Percentiles rank a stretch among this genome's conserved stretches.
phyloP scores from a whole-genome alignment of 2,888 invertebrate species.

The Tricholauxania praeusta region DNA sequence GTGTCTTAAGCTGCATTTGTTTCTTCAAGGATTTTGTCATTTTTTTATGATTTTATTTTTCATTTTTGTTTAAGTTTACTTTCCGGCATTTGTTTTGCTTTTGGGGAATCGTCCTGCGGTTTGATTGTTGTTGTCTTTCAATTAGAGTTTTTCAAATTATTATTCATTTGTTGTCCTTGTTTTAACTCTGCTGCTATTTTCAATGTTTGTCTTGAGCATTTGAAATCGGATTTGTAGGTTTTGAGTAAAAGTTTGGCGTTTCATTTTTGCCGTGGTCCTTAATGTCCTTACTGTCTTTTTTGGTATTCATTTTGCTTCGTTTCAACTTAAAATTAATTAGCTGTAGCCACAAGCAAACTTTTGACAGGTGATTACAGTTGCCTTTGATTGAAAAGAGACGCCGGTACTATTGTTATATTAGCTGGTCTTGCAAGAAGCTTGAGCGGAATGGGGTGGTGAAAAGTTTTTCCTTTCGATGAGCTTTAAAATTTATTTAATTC shows the following conservation, averaged over 20 bases:
- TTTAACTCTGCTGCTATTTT: no score
- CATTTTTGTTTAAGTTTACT: neutral
- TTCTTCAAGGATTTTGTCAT: no score
- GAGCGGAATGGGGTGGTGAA: neutral
- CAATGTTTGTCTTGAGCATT: neutral
- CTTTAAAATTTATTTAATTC: neutral
- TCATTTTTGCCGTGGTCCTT: no score
- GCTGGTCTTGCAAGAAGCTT: neutral
- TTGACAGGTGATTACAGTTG: conserved; percentile 46
- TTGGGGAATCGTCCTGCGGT: conserved; percentile 23
- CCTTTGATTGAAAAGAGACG: conserved; percentile 12
- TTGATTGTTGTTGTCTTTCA: conserved; percentile 27
- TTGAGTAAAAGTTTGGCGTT: neutral
- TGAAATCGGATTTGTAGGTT: conserved; percentile 31
- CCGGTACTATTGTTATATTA: neutral
- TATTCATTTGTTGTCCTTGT: conserved; percentile 8
- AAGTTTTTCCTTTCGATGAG: conserved; percentile 14
- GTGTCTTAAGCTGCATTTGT: neutral
- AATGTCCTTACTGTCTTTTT: neutral
- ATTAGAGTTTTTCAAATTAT: conserved; percentile 37
- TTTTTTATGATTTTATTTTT: neutral
- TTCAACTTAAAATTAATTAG: conserved; percentile 48
- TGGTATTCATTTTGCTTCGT: neutral
- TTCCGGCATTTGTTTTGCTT: neutral
- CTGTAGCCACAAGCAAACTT: conserved; percentile 38